Conservation (phyloP, 2,888 invertebrate genomes). For the Hydraecia micacea region DNA sequence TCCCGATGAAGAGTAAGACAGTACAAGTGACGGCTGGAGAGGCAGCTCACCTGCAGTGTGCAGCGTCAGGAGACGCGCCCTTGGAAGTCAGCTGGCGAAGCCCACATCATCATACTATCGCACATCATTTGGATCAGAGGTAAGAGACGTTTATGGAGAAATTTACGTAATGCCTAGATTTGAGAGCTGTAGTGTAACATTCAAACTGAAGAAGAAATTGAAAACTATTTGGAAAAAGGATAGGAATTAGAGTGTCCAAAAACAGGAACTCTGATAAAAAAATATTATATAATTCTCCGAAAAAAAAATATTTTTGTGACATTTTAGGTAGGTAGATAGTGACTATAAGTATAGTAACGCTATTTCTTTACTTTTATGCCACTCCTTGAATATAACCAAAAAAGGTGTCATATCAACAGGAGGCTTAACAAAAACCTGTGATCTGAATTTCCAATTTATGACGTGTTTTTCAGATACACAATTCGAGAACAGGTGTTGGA, state of each 20-base stretch:
- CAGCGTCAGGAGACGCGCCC: conserved; percentile 96
- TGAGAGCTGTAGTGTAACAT: not conserved
- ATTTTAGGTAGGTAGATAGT: not conserved
- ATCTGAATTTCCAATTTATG: not conserved
- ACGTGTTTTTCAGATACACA: conserved; percentile 89
- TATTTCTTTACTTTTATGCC: not conserved
- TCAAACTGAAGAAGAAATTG: not conserved
- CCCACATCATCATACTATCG: conserved; percentile 92
- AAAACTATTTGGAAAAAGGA: not conserved
- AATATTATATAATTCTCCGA: not conserved
- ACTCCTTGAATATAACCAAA: not conserved
- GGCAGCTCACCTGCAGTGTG: conserved; percentile 95
- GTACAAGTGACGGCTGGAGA: conserved; percentile 95
- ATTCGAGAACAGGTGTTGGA: conserved; percentile 94
- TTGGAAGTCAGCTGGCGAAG: conserved; percentile 96
- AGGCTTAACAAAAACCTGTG: not conserved
- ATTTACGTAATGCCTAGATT: not conserved
- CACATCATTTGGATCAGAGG: conserved; percentile 93
- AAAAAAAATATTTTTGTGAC: not conserved
- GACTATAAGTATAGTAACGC: not conserved
- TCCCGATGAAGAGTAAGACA: conserved; percentile 95
- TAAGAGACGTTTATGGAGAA: conserved; percentile 66
- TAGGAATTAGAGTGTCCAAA: not conserved
- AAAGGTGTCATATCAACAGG: not conserved
- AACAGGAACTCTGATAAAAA: not conserved